phyloP scores from a whole-genome alignment of 1,140 invertebrate species.

The Spodoptera frugiperda region DNA sequence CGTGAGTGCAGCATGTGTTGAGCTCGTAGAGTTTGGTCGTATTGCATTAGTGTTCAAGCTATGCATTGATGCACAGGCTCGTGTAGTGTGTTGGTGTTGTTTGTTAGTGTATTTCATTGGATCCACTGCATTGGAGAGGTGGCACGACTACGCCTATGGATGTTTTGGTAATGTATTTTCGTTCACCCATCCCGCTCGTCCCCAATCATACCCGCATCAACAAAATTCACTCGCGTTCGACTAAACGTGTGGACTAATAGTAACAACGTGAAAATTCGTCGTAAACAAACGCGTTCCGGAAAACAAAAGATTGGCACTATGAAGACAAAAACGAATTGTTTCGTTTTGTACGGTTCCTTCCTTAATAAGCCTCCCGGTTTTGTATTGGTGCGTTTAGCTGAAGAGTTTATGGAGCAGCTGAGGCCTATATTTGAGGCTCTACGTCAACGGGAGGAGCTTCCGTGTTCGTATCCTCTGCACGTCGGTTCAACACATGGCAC shows the following conservation, averaged over 20 bases:
- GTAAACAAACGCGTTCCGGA: constrained; percentile 66
- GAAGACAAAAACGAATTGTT: constrained; percentile 65
- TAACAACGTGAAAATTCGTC: constrained; percentile 56
- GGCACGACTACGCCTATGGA: constrained; percentile 81
- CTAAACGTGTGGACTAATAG: constrained; percentile 77
- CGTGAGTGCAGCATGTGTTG: constrained; percentile 81
- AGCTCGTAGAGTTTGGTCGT: constrained; percentile 84
- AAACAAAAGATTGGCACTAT: constrained; percentile 83
- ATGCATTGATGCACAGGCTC: constrained; percentile 81
- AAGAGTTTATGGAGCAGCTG: constrained; percentile 96
- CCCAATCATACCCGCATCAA: constrained; percentile 74
- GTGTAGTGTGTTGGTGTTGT: constrained; percentile 85
- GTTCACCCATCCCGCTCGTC: constrained; percentile 76
- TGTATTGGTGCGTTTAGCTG: constrained; percentile 89
- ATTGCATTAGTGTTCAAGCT: constrained; percentile 84
- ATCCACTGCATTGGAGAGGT: constrained; percentile 84
- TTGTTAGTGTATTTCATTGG: constrained; percentile 80
- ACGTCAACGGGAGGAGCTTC: constrained; percentile 94
- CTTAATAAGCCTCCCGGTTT: constrained; percentile 81
- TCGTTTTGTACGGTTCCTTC: constrained; percentile 67
- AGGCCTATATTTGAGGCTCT: constrained; percentile 97
- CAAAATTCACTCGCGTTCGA: constrained; percentile 69
- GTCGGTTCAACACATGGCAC: constrained; percentile 89
- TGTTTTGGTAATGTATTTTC: constrained; percentile 83
- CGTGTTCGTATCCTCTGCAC: constrained; percentile 94